Conservation (phyloP, 2,888 invertebrate genomes). For the Parelbella ahira region DNA sequence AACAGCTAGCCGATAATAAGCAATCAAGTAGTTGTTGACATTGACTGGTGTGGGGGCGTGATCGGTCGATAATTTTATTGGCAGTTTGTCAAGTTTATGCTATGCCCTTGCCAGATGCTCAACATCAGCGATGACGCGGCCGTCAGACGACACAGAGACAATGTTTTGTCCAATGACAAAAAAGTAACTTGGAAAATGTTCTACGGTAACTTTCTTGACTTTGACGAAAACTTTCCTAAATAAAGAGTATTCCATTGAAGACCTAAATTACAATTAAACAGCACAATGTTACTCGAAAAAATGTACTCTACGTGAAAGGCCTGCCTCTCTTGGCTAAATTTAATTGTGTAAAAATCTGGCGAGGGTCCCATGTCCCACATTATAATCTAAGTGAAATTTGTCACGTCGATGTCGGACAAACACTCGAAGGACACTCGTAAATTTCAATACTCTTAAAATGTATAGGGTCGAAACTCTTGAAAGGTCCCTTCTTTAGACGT, state of each 20-base stretch:
- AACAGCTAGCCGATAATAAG: constrained; percentile 19
- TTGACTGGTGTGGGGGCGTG: constrained; percentile 51
- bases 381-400: constrained; percentile 37
- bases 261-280: too few species aligned
- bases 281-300: too few species aligned
- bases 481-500: constrained; percentile 55
- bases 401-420: constrained; percentile 39
- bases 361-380: constrained; percentile 31
- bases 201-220: too few species aligned
- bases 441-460: constrained; percentile 61
- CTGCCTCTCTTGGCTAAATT: constrained; percentile 14
- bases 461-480: constrained; percentile 55
- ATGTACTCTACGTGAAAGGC: too few species aligned
- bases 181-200: too few species aligned
- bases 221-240: too few species aligned
- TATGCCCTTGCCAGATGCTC: constrained; percentile 48
- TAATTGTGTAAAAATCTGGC: constrained; percentile 29
- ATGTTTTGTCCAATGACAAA: too few species aligned
- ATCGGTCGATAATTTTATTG: constrained; percentile 66
- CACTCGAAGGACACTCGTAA: constrained; percentile 56
- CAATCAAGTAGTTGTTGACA: constrained; percentile 52
- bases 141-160: too few species aligned
- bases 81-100: constrained; percentile 59
- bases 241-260: too few species aligned
- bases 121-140: constrained; percentile 8